Percentiles rank a stretch among this genome's conserved stretches.
phyloP scores from a whole-genome alignment of 2,797 vertebrate species.

The Nannoperca obscura region DNA sequence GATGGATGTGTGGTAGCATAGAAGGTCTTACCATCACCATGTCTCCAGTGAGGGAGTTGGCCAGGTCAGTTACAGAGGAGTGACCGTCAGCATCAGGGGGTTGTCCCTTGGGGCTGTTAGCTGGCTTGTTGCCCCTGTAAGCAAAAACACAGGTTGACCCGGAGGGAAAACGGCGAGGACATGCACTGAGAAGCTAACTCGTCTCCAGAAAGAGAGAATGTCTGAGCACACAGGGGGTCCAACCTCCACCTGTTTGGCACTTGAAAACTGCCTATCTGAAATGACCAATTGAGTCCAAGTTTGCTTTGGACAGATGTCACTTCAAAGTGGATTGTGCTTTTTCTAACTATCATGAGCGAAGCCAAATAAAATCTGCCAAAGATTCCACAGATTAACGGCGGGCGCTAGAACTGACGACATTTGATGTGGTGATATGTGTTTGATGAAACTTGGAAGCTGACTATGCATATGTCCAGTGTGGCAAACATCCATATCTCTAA shows the following conservation, averaged over 20 bases:
- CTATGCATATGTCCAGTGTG: conserved; percentile 67
- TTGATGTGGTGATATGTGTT: conserved; percentile 64
- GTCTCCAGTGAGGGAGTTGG: conserved; percentile 98
- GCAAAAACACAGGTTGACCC: conserved; percentile 66
- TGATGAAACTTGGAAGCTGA: conserved; percentile 68
- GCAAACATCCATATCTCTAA: conserved; percentile 71
- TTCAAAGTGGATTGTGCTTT: conserved; percentile 65
- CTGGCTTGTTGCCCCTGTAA: conserved; percentile 92
- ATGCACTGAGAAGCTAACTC: conserved; percentile 58
- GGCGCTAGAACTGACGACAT: conserved; percentile 67
- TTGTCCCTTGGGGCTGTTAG: conserved; percentile 91
- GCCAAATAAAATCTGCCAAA: conserved; percentile 71
- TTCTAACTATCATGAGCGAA: conserved; percentile 54
- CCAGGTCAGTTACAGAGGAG: conserved; percentile 96
- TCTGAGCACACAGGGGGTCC: conserved; percentile 68
- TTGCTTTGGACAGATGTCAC: conserved; percentile 69
- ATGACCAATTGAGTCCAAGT: conserved; percentile 64
- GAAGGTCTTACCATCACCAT: conserved; percentile 95
- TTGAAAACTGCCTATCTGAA: conserved; percentile 62
- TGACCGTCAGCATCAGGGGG: conserved; percentile 91
- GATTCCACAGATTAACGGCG: conserved; percentile 59
- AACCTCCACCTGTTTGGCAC: conserved; percentile 71
- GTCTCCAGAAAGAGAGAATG: conserved; percentile 69
- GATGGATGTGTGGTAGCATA: conserved; percentile 1
- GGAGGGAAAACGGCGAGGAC: conserved; percentile 22